Conservation (phyloP, 2,797 vertebrate species). For the Anniella stebbinsi region DNA sequence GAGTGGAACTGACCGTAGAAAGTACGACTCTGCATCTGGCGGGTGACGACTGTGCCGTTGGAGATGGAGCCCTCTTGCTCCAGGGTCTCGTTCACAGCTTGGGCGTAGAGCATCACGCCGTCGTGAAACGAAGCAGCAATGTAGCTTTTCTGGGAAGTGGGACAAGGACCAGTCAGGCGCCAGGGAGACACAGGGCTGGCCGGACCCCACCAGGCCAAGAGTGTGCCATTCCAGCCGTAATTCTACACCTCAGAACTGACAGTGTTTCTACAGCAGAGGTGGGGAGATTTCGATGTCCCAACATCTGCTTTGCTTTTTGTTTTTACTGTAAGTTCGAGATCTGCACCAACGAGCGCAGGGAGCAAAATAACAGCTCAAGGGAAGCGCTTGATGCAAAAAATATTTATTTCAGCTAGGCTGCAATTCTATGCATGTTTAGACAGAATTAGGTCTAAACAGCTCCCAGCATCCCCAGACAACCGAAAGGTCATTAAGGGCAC, state of each 20-base stretch:
- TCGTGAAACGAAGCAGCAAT: constrained; percentile 93
- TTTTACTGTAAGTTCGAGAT: too few species aligned
- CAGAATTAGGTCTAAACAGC: too few species aligned
- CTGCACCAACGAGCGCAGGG: background rate
- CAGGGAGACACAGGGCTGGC: too few species aligned
- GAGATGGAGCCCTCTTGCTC: constrained; percentile 60
- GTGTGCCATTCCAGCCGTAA: background rate
- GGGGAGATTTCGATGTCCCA: too few species aligned
- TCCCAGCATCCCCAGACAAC: too few species aligned
- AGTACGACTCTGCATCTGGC: constrained; percentile 91
- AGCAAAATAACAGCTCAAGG: background rate
- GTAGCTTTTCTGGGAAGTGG: constrained; percentile 86
- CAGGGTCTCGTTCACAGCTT: constrained; percentile 87
- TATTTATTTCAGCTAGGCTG: too few species aligned
- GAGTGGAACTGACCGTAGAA: constrained; percentile 82
- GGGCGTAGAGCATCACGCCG: constrained; percentile 89
- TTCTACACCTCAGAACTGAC: background rate
- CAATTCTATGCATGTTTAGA: too few species aligned
- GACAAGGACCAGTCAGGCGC: background rate
- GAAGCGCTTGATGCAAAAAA: too few species aligned
- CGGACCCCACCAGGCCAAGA: background rate
- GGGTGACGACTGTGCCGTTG: constrained; percentile 79
- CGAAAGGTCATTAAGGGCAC: too few species aligned
- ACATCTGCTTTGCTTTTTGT: too few species aligned
- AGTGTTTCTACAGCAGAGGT: too few species aligned